A percentile compares a stretch with the other conserved stretches of the same genome.
phyloP scores from a whole-genome alignment of 2,797 vertebrate species.

The Xerus rutilus region DNA sequence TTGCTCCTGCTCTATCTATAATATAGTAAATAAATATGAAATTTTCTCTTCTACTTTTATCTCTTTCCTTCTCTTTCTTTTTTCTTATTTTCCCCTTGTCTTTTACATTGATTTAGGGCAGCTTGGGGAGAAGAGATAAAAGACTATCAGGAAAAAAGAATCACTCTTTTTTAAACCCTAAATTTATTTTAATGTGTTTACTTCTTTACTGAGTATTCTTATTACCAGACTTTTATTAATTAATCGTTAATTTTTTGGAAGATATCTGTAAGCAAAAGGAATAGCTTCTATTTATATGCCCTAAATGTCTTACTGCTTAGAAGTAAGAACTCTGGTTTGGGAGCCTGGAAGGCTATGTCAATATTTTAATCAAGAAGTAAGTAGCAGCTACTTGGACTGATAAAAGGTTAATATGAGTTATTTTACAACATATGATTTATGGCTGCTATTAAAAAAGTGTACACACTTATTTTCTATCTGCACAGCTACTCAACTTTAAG shows the following conservation, averaged over 20 bases:
- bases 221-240: background rate
- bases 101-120: background rate
- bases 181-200: constrained; percentile 19
- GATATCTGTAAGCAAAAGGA: background rate
- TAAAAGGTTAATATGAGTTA: background rate
- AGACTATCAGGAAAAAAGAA: background rate
- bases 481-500: background rate
- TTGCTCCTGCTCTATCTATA: background rate
- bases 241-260: constrained; percentile 22
- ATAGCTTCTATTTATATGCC: background rate
- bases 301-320: background rate
- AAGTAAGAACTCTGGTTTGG: background rate
- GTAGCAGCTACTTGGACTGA: background rate
- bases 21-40: background rate
- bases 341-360: background rate
- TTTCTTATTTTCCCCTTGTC: background rate
- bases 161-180: background rate
- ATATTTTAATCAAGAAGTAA: background rate
- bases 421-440: background rate
- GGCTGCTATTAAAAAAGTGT: background rate
- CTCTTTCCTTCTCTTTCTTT: background rate
- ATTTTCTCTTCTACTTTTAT: background rate
- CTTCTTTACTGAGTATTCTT: constrained; percentile 39
- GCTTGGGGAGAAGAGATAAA: background rate
- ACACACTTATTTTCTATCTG: constrained; percentile 34